These are phyloP conservation scores for Phaenicophaeus curvirostris DNA, from an alignment of 2,797 vertebrate genomes.

Conservation along the genomic window DNA sequence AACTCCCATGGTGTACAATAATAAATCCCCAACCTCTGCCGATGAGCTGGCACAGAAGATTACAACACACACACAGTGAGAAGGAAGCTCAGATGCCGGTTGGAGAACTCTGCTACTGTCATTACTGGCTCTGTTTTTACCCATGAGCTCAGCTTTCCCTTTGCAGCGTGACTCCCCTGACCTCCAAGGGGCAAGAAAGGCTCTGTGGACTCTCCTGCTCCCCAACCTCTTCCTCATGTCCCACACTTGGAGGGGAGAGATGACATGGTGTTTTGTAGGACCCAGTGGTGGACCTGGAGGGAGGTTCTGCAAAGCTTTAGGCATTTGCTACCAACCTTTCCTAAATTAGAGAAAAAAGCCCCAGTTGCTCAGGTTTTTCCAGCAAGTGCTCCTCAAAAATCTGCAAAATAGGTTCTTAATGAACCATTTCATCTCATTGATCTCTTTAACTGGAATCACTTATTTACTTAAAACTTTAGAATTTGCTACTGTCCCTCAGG, in stretches of 20 bases:
- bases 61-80: neutral
- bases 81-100: neutral
- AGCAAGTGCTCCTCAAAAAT: neutral
- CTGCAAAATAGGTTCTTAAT: neutral
- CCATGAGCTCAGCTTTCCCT: neutral
- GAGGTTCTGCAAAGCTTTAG: neutral
- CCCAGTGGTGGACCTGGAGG: neutral
- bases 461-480: constrained; percentile 1
- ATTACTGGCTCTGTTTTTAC: no score
- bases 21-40: neutral
- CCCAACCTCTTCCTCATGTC: neutral
- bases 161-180: no score
- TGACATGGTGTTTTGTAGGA: neutral
- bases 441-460: constrained; percentile 46
- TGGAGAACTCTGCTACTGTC: neutral
- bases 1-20: neutral
- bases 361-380: neutral
- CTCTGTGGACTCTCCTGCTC: neutral
- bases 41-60: neutral
- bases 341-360: neutral
- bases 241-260: rapidly evolving
- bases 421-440: constrained; percentile 41
- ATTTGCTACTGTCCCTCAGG: constrained; percentile 35
- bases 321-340: neutral
- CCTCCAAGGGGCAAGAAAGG: neutral